A percentile compares a stretch with the other conserved stretches of the same genome.
Conservation (phyloP, 2,797 vertebrate genomes). For the Aulostomus chinensis region DNA sequence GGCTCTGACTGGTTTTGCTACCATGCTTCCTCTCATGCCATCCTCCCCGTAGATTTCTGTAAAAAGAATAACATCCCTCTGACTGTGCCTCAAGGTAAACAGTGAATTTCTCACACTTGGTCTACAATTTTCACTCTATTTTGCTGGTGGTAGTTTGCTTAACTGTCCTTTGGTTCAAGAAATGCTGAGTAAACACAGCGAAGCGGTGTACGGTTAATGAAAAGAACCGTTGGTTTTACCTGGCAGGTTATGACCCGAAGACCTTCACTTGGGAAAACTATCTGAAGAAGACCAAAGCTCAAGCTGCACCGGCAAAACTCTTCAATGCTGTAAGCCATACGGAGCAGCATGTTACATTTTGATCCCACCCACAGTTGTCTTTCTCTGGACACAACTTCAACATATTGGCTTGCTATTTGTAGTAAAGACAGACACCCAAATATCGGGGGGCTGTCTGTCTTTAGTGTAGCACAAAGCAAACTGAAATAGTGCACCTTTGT, state of each 20-base stretch:
- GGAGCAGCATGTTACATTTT: neutral
- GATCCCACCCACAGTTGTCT: neutral
- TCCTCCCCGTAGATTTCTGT: constrained; percentile 89
- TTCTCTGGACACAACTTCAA: neutral
- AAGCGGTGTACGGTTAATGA: neutral
- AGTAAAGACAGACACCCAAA: no score
- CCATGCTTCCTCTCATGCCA: constrained; percentile 90
- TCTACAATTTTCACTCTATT: neutral
- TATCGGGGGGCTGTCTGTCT: no score
- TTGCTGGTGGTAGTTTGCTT: neutral
- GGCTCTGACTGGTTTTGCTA: constrained; percentile 94
- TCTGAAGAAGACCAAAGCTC: constrained; percentile 82
- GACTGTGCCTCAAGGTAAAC: constrained; percentile 78
- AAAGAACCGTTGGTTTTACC: constrained; percentile 8
- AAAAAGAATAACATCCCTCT: constrained; percentile 87
- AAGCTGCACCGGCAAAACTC: constrained; percentile 83
- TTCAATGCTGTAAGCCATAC: constrained; percentile 89
- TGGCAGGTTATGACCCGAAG: constrained; percentile 81
- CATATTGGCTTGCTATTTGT: neutral
- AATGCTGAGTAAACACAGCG: neutral
- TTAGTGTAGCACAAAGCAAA: no score
- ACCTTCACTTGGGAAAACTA: constrained; percentile 89
- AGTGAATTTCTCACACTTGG: no score
- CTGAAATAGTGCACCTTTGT: no score
- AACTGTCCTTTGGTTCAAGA: neutral